These are phyloP conservation scores for Paedocypris sp. DNA, from an alignment of 2,113 vertebrate genomes.

Conservation along the genomic window DNA sequence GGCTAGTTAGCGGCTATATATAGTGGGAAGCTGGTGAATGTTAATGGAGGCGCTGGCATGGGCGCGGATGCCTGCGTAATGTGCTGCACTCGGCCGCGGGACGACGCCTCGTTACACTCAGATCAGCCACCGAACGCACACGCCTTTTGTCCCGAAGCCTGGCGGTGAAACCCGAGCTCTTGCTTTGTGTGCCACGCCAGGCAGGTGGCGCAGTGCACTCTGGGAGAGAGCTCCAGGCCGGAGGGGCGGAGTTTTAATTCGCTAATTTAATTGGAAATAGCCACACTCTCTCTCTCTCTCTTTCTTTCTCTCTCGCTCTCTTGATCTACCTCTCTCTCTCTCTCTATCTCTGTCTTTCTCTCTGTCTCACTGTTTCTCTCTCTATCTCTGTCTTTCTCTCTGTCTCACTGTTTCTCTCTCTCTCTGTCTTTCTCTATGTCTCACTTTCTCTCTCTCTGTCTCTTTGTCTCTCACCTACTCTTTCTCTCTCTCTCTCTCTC, in stretches of 20 bases:
- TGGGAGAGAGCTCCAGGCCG: slow-evolving; percentile 1
- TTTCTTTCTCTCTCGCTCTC: not conserved
- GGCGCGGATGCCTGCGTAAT: slow-evolving; percentile 32
- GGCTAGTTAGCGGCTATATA: slow-evolving; percentile 51
- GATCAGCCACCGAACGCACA: slow-evolving; percentile 5
- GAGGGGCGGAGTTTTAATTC: no score
- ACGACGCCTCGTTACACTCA: slow-evolving; percentile 24
- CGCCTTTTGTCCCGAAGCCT: slow-evolving; percentile 12
- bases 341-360: not conserved
- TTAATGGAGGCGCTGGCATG: slow-evolving; percentile 39
- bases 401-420: not conserved
- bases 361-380: not conserved
- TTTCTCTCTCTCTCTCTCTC: not conserved
- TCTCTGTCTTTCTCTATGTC: not conserved
- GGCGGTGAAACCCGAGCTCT: slow-evolving; percentile 26
- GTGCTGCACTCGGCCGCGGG: slow-evolving; percentile 40
- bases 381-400: not conserved
- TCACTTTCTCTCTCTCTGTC: not conserved
- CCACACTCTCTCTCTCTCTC: not conserved
- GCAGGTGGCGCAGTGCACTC: not conserved
- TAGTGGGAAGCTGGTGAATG: slow-evolving; percentile 31
- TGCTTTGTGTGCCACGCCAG: slow-evolving; percentile 16
- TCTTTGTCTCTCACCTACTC: not conserved
- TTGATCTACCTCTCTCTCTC: not conserved
- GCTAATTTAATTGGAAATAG: no score